Percentiles rank a stretch among this genome's conserved stretches.
Evolutionary conservation across 2,113 vertebrate genomes (phyloP).

Genomic region (Hippopotamus amphibius): DNA sequence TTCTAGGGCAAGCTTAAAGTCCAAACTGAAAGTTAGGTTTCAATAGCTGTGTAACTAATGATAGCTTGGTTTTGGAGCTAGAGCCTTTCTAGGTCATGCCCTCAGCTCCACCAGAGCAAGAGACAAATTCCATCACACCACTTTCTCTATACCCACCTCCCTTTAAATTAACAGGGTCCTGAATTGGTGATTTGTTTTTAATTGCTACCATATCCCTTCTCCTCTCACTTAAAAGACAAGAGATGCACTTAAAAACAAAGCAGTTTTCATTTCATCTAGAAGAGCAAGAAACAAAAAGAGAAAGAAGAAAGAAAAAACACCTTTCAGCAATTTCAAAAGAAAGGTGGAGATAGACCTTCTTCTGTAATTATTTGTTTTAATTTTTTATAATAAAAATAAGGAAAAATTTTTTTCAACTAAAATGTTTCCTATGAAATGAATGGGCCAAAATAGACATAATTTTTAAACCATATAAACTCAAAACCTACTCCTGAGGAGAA

Average conservation of each 20-base stretch:
- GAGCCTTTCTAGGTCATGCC: slow-evolving; percentile 80
- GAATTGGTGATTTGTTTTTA: slow-evolving; percentile 74
- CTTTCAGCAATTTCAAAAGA: background rate
- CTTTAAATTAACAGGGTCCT: slow-evolving; percentile 76
- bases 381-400: slow-evolving; percentile 68
- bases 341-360: background rate
- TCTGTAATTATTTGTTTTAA: slow-evolving; percentile 59
- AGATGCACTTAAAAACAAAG: background rate
- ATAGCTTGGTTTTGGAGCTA: slow-evolving; percentile 81
- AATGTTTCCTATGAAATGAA: background rate
- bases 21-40: slow-evolving; percentile 83
- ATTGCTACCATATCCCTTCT: slow-evolving; percentile 81
- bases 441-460: background rate
- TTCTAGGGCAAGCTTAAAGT: slow-evolving; percentile 77
- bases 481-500: background rate
- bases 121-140: slow-evolving; percentile 68
- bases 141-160: slow-evolving; percentile 18
- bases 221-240: slow-evolving; percentile 17
- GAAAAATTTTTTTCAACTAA: background rate
- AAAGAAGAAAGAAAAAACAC: background rate
- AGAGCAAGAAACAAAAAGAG: background rate
- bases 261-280: slow-evolving; percentile 23
- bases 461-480: background rate
- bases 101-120: slow-evolving; percentile 65
- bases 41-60: slow-evolving; percentile 80